Base-by-base conservation (phyloP, 2,113 vertebrate genomes). In the Ginglymostoma cirratum region DNA sequence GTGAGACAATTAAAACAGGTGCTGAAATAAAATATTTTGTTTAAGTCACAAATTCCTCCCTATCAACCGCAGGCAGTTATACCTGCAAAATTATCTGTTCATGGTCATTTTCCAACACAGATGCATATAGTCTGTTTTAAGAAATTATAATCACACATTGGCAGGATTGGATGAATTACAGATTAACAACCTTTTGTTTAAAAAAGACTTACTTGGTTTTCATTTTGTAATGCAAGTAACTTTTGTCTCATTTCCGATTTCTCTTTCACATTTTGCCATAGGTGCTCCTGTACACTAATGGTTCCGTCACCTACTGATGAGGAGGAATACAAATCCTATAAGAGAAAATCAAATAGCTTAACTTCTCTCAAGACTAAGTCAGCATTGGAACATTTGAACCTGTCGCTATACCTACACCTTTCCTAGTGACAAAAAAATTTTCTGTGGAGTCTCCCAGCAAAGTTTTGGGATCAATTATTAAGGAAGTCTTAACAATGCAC, bases 191-290 rank as follows among this genome's bases (percentile, higher is more conserved):
- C 24, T 94, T 30, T 76, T 34, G 24, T 19, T 45, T 24, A 78
- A 78, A 90, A 92, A 89, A 93, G 8, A 38, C 89, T 93, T 93
- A 93, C 89, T 66, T 93, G 65, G 89, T 67, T 93, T 72, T 95
- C 67, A 95, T 61, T 72, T 95, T 95, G 23, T 52, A 48, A 45
- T 34, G 45, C 67, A 95, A 34, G 72, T 48, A 95, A 72, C 21
- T 70, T 95, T 52, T 30, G 94, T 14, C n/a, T 95, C 23, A 95
- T 72, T 72, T 95, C 42, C 48, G 94, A 72, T 52, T 72, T 69
- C 66, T 61, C 94, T 48, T 95, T 72, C 12, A 48, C 69, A 19
- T 72, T 95, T 95, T 72, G 94, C 67, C 38, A 24, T 34, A 30
- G 34, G 27, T 52, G 3, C 42, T 72, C 45, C 27, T 76, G 67